phyloP scores from a whole-genome alignment of 2,888 invertebrate species.

The Lithophane leautieri region DNA sequence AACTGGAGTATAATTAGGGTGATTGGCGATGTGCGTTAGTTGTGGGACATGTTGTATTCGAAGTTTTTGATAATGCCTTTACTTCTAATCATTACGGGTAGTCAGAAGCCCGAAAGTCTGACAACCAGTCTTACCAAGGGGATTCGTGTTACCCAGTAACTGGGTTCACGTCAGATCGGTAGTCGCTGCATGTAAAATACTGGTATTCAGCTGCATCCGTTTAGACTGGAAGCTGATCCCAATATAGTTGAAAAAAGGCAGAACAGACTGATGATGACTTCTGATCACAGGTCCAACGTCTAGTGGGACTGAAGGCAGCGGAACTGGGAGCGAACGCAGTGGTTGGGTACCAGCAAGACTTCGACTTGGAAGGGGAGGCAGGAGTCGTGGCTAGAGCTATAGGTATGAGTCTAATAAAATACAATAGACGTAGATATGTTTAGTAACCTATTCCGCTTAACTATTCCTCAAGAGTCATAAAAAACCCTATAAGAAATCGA shows the following conservation, averaged over 20 bases:
- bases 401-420: constrained; percentile 74
- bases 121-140: neutral
- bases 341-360: constrained; percentile 98
- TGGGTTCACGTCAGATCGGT: neutral
- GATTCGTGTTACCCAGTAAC: neutral
- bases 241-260: neutral
- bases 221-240: neutral
- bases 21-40: too few species aligned
- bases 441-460: too few species aligned
- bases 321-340: constrained; percentile 98
- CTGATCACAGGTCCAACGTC: constrained; percentile 93
- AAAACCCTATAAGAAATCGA: too few species aligned
- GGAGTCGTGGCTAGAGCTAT: constrained; percentile 99
- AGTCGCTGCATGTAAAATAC: neutral
- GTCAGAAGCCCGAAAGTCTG: neutral
- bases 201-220: neutral
- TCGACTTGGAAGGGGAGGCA: constrained; percentile 99
- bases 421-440: too few species aligned
- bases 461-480: too few species aligned
- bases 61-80: neutral
- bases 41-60: neutral
- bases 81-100: too few species aligned
- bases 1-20: too few species aligned
- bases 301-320: constrained; percentile 97
- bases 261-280: neutral